These are phyloP conservation scores for Chlorodrepanis virens DNA, from an alignment of 2,113 vertebrate species.

Conservation along the genomic window DNA sequence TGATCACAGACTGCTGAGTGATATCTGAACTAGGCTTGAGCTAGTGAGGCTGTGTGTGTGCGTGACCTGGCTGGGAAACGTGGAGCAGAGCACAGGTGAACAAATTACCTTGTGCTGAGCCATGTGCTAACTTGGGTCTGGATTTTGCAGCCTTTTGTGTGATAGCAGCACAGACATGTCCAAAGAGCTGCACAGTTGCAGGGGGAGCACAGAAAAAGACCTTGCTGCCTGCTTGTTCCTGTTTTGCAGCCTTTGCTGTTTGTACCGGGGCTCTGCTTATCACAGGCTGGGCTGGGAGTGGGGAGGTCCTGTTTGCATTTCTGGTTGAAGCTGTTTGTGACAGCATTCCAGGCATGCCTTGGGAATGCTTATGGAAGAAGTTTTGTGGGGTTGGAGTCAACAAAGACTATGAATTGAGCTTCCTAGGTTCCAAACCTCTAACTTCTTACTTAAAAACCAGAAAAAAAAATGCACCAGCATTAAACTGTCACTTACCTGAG, in stretches of 20 bases:
- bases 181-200: not conserved
- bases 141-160: not conserved
- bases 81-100: not conserved
- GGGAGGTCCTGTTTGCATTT: not conserved
- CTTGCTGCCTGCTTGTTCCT: not conserved
- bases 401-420: not conserved
- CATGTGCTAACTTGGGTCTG: not conserved
- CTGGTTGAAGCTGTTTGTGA: not conserved
- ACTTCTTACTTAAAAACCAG: not conserved
- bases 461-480: not conserved
- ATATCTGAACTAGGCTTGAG: not conserved
- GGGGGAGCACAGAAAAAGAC: not conserved
- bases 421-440: not conserved
- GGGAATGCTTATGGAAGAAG: not conserved
- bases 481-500: not conserved
- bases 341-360: constrained; percentile 18
- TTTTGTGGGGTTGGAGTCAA: not conserved
- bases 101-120: not conserved
- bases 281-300: not conserved
- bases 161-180: fast-evolving
- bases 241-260: not conserved
- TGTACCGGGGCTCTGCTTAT: not conserved
- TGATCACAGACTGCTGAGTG: not conserved
- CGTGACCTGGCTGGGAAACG: not conserved
- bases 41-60: not conserved